Evolutionary conservation across 2,113 vertebrate genomes (phyloP).

Genomic region (Otus sunia): DNA sequence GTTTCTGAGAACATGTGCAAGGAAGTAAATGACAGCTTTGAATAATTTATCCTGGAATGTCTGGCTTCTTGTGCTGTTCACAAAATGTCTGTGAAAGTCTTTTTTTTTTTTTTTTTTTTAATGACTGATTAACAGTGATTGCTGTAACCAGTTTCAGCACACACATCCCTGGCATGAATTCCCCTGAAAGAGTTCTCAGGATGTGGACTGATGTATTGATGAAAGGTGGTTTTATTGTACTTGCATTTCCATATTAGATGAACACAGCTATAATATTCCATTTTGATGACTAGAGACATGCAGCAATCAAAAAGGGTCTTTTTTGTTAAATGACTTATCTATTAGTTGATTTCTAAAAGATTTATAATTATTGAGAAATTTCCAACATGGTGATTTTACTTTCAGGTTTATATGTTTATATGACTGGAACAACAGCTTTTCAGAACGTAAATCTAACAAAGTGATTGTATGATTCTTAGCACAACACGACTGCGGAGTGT

Average conservation of each 20-base stretch:
- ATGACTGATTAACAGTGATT: neutral
- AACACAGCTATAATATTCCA: neutral
- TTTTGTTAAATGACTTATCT: neutral
- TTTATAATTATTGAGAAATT: neutral
- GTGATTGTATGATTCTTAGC: neutral
- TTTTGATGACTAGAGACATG: neutral
- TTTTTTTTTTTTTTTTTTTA: neutral
- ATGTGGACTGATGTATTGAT: neutral
- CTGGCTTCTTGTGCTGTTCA: neutral
- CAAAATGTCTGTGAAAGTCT: neutral
- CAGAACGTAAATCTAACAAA: neutral
- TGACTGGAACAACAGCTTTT: neutral
- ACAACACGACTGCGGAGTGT: neutral
- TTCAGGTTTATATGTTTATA: neutral
- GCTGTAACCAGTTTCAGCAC: neutral
- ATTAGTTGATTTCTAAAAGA: neutral
- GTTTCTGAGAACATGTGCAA: neutral
- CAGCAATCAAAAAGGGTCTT: neutral
- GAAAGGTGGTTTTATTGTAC: neutral
- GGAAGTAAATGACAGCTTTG: neutral
- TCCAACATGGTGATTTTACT: neutral
- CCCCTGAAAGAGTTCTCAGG: neutral
- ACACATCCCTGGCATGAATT: neutral
- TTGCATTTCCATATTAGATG: neutral
- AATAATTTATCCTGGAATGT: neutral